Base-by-base conservation (phyloP, 1,140 invertebrate species). In the Potamilus streckersoni region DNA sequence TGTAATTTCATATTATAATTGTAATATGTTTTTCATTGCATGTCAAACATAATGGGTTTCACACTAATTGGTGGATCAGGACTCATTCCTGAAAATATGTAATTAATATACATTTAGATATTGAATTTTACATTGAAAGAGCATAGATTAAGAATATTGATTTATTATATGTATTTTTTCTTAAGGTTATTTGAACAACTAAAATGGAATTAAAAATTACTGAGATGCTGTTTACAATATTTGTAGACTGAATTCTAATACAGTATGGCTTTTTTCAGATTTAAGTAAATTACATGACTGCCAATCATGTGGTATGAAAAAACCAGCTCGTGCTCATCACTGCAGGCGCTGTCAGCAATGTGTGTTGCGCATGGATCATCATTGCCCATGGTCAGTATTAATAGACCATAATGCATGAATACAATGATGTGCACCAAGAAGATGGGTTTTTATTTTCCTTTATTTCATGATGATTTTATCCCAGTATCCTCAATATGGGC, bases 301-400 rank as follows among this genome's bases (percentile, higher is more conserved):
- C 87, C 93, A 93, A 19, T 91, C 94, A 58, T 97, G 96, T 86
- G 94, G 95, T 90, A 95, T 94, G 14, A 96, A 95, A 86, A 90
- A 95, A 70, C 96, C 96, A 57, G 94, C 95, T 19, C 89, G 95
- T 81, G 95, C 96, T 58, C 95, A 97, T 90, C 96, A 97, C 87
- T 97, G 96, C 89, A 92, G 95, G 78, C 94, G 96, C 84, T 97
- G 96, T 88, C 93, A 95, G 85, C 92, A 95, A 73, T 97, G 96
- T 87, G 94, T 97, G 76, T 91, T 94, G 64, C 91, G 93, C 85
- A 96, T 97, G 95, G 96, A 97, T 90, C 96, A 97, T 91, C 96
- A 97, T 90, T 97, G 95, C 91, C 94, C 94, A 73, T 95, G 94
- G 94, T 93, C 87, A 85, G 81, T 49, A 49, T 49, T 49, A 49